A percentile compares a stretch with the other conserved stretches of the same genome.
phyloP scores from a whole-genome alignment of 2,113 vertebrate genomes.

The Pogonocichla stellata region DNA sequence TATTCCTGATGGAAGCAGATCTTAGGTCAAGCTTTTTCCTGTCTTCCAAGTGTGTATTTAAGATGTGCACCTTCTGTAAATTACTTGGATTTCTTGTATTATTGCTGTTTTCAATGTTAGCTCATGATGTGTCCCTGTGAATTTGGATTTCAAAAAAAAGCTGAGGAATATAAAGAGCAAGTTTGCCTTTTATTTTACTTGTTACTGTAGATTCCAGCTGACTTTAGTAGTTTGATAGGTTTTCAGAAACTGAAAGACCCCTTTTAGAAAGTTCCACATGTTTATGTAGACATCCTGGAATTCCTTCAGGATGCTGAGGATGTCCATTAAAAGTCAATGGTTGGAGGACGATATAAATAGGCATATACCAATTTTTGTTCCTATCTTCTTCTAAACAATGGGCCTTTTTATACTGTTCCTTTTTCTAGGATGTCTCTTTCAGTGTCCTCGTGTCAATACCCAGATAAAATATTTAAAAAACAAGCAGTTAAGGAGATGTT shows the following conservation, averaged over 20 bases:
- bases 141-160: not conserved
- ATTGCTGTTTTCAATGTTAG: not conserved
- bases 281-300: not conserved
- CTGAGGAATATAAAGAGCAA: not conserved
- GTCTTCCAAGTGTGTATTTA: not conserved
- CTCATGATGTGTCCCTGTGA: not conserved
- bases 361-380: not conserved
- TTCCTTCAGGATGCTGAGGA: not conserved
- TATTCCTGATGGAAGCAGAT: not conserved
- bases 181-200: not conserved
- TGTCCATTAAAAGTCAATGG: not conserved
- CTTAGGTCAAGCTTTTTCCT: not conserved
- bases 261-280: not conserved
- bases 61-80: not conserved
- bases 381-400: not conserved
- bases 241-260: not conserved
- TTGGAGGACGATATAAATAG: not conserved
- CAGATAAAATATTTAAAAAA: not conserved
- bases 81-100: not conserved
- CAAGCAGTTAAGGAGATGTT: not conserved
- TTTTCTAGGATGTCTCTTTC: not conserved
- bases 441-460: not conserved
- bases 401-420: not conserved
- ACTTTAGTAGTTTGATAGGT: not conserved
- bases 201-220: not conserved